These are phyloP conservation scores for Umimayanthus chanpuru DNA, from an alignment of 92 coral and sea anemone genomes.

Conservation along the genomic window DNA sequence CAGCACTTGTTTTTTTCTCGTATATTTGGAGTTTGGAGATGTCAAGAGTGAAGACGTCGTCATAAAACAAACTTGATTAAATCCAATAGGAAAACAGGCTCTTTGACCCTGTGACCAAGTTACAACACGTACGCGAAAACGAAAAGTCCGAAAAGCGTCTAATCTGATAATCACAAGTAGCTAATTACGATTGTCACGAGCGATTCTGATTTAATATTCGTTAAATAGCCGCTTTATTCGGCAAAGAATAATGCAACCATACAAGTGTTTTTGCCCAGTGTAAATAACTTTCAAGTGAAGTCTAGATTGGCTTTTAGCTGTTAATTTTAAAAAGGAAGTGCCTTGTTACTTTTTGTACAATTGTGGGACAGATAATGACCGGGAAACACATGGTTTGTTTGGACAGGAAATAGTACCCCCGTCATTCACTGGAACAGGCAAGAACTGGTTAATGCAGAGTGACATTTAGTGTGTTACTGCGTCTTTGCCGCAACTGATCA, in stretches of 20 bases:
- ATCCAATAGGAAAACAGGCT: neutral
- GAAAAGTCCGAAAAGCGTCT: neutral
- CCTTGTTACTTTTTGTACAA: neutral
- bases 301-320: neutral
- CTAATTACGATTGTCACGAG: constrained; percentile 2
- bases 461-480: neutral
- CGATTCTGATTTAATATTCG: neutral
- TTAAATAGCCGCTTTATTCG: neutral
- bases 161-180: neutral
- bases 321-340: neutral
- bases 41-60: neutral
- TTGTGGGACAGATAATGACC: neutral
- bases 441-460: neutral
- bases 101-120: neutral
- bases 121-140: constrained; percentile 1
- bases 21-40: neutral
- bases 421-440: neutral
- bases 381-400: neutral
- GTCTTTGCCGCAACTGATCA: neutral
- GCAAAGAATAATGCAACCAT: neutral
- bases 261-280: neutral
- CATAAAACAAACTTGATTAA: neutral
- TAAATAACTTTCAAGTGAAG: too few relatives aligned
- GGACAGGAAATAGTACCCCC: neutral
- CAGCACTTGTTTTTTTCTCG: neutral